phyloP scores from a whole-genome alignment of 2,797 vertebrate species.

The Heteromormyrus szaboi region DNA sequence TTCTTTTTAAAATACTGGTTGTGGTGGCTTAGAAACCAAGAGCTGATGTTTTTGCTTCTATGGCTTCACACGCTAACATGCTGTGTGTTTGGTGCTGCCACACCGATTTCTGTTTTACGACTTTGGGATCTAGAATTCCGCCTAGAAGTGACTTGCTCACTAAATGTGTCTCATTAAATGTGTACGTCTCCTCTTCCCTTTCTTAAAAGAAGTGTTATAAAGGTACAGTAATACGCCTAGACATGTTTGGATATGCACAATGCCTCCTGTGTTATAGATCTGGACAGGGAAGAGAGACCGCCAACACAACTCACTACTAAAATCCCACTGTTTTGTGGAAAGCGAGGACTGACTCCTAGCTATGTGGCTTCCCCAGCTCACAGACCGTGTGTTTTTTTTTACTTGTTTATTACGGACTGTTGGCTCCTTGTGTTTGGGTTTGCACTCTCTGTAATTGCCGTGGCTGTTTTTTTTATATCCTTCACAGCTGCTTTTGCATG shows the following conservation, averaged over 20 bases:
- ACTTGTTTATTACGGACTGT: slow-evolving; percentile 30
- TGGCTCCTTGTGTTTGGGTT: slow-evolving; percentile 37
- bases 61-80: not conserved
- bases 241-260: not conserved
- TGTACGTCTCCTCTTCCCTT: not conserved
- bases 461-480: slow-evolving; percentile 45
- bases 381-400: not conserved
- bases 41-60: not conserved
- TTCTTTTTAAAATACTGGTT: not conserved
- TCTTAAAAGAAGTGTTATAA: not conserved
- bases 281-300: not conserved
- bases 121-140: not conserved
- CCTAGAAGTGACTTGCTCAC: not conserved
- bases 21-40: not conserved
- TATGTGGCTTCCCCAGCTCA: not conserved
- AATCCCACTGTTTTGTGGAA: not conserved
- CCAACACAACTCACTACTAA: not conserved
- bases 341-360: not conserved
- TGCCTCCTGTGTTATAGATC: not conserved
- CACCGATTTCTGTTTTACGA: not conserved
- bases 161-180: not conserved
- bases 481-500: slow-evolving; percentile 47
- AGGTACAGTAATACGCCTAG: not conserved
- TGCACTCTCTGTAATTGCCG: slow-evolving; percentile 53
- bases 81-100: not conserved